Percentiles rank a stretch among this genome's conserved stretches.
Evolutionary conservation across 2,888 invertebrate genomes (phyloP).

Genomic region (Apodemia hepburni): DNA sequence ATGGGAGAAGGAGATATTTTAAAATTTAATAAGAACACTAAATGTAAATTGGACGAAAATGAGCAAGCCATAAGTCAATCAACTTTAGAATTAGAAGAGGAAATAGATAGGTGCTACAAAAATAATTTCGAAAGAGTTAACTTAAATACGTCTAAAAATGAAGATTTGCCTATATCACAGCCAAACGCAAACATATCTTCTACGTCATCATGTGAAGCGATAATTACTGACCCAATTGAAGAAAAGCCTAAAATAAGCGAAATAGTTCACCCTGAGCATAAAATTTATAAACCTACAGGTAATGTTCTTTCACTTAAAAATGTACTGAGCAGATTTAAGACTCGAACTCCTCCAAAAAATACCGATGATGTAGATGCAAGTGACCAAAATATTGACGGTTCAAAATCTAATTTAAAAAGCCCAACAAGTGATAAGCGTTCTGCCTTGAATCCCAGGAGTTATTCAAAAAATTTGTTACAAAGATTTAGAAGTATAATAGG

Average conservation of each 20-base stretch:
- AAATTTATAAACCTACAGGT: conserved; percentile 85
- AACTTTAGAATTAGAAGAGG: conserved; percentile 71
- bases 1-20: conserved; percentile 68
- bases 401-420: conserved; percentile 60
- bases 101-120: conserved; percentile 74
- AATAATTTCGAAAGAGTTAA: conserved; percentile 64
- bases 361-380: conserved; percentile 61
- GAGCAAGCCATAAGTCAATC: conserved; percentile 68
- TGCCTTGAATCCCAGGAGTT: conserved; percentile 65
- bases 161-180: conserved; percentile 55
- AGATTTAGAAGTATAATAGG: conserved; percentile 73
- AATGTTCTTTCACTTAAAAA: conserved; percentile 78
- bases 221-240: conserved; percentile 64
- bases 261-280: conserved; percentile 88
- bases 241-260: conserved; percentile 64
- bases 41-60: conserved; percentile 52
- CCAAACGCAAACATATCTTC: conserved; percentile 73
- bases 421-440: conserved; percentile 64
- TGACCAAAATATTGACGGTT: conserved; percentile 56
- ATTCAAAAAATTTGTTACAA: conserved; percentile 70
- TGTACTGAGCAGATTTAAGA: conserved; percentile 77
- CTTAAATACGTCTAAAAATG: conserved; percentile 59
- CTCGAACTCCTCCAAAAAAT: conserved; percentile 58
- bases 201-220: conserved; percentile 77
- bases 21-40: conserved; percentile 61